Evolutionary conservation across 1,140 invertebrate species (phyloP).

Genomic region (Drosophila pallidifrons): DNA sequence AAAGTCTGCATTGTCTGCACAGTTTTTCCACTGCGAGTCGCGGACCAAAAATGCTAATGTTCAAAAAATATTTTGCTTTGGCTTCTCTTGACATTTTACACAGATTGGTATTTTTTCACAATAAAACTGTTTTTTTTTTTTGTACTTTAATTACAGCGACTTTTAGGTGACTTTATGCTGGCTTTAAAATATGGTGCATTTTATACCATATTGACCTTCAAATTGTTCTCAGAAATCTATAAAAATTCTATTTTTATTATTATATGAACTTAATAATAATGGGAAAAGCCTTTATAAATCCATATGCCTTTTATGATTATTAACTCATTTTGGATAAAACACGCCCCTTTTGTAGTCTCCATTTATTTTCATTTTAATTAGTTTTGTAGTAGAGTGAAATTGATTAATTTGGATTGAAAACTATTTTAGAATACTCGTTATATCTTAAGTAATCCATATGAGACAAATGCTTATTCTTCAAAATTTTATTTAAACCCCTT

Average conservation of each 20-base stretch:
- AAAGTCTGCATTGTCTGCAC: conserved; percentile 38
- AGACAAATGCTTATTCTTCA: too few relatives aligned
- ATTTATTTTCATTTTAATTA: too few relatives aligned
- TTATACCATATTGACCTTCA: conserved; percentile 29
- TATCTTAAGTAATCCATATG: too few relatives aligned
- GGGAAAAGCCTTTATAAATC: too few relatives aligned
- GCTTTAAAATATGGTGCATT: neutral
- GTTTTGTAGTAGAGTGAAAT: too few relatives aligned
- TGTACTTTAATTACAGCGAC: conserved; percentile 10
- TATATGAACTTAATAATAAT: neutral
- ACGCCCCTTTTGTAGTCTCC: too few relatives aligned
- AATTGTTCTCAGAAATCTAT: conserved; percentile 9
- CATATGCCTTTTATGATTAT: too few relatives aligned
- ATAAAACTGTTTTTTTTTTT: conserved; percentile 40
- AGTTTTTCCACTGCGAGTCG: conserved; percentile 20
- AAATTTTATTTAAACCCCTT: neutral
- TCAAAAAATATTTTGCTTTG: conserved; percentile 22
- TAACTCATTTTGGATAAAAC: too few relatives aligned
- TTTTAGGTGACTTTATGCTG: conserved; percentile 9
- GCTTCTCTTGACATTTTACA: conserved; percentile 20
- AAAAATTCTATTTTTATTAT: neutral
- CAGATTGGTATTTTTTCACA: conserved; percentile 49
- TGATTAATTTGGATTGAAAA: too few relatives aligned
- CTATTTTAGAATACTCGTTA: too few relatives aligned
- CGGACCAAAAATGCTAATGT: conserved; percentile 48